Base-by-base conservation (phyloP, 2,113 vertebrate species). In the Stictonetta naevosa region DNA sequence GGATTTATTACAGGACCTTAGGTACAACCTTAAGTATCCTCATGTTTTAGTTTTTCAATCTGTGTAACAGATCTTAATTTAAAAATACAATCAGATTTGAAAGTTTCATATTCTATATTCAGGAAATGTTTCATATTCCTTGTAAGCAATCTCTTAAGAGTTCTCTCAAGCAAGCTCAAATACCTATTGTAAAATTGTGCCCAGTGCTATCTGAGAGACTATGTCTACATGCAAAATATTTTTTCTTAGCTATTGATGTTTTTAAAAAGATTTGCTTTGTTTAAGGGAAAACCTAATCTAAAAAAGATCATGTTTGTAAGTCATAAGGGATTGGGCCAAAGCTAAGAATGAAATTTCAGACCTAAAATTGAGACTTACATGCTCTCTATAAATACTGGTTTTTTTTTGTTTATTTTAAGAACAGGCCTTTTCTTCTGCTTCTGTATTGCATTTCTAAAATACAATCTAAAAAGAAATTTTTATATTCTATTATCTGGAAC, bases 271-370 rank as follows among this genome's bases (percentile, higher is more conserved):
- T 87, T 64, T 56, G 44, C 31, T 79, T 29, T 33, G 40, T 11
- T 77, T 83, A 77, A 88, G 55, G 44, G 81, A 91, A 92, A 93
- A 14, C 25, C 14, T 69, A 46, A 69, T 62, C 42, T 83, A 50
- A 53, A 79, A 83, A 68, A 48, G 64, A 69, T 73, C 6, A n/a
- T 2, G 3, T 82, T 87, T 84, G 14, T 46, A 88, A 67, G 5
- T 74, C 72, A 42, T 23, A 83, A 46, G 19, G 22, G 36, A 50
- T 36, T 59, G 22, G 11, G 22, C 38, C 31, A 90, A 91, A 92
- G 56, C 44, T 80, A 91, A 82, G 58, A 93, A 92, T 85, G 50
- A 88, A 60, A 73, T 59, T 91, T 94, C 82, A 96, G 52, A 83
- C 22, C 33, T 81, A 42, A 92, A 88, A 83, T 40, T 50, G n/a